phyloP scores from a whole-genome alignment of 1,140 invertebrate species.

The Dreissena rostriformis region DNA sequence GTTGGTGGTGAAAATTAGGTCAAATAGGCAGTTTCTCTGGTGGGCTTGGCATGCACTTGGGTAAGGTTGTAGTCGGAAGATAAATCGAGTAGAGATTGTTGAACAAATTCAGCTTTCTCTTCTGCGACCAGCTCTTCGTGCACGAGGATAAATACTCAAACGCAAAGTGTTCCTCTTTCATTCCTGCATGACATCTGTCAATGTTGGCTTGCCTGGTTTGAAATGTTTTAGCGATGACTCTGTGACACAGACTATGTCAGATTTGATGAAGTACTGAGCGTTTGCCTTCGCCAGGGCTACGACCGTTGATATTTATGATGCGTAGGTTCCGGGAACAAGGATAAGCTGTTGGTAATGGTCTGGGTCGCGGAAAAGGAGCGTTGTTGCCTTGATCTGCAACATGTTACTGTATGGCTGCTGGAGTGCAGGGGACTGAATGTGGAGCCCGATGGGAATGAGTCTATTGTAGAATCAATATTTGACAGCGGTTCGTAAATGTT shows the following conservation, averaged over 20 bases:
- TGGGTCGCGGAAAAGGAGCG: neutral
- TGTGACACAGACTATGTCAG: neutral
- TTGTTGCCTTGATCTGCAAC: neutral
- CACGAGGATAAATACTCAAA: neutral
- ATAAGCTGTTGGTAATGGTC: neutral
- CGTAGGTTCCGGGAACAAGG: neutral
- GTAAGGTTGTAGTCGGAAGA: constrained; percentile 11
- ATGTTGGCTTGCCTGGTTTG: neutral
- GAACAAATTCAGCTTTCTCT: constrained; percentile 35
- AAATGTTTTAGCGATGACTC: neutral
- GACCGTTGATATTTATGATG: constrained; percentile 9
- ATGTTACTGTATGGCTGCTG: neutral
- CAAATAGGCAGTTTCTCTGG: constrained; percentile 14
- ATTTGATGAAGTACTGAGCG: neutral
- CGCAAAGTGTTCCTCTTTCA: too few relatives aligned
- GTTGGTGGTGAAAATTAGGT: constrained; percentile 26
- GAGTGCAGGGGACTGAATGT: neutral
- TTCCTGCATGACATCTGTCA: neutral
- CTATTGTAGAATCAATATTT: too few relatives aligned
- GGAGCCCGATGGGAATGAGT: too few relatives aligned
- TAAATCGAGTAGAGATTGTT: constrained; percentile 25
- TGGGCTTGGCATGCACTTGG: constrained; percentile 23
- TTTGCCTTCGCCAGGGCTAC: neutral
- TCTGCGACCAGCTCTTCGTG: too few relatives aligned
- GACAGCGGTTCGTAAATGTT: too few relatives aligned